These are phyloP conservation scores for Stictonetta naevosa DNA, from an alignment of 2,113 vertebrate genomes.

Conservation along the genomic window DNA sequence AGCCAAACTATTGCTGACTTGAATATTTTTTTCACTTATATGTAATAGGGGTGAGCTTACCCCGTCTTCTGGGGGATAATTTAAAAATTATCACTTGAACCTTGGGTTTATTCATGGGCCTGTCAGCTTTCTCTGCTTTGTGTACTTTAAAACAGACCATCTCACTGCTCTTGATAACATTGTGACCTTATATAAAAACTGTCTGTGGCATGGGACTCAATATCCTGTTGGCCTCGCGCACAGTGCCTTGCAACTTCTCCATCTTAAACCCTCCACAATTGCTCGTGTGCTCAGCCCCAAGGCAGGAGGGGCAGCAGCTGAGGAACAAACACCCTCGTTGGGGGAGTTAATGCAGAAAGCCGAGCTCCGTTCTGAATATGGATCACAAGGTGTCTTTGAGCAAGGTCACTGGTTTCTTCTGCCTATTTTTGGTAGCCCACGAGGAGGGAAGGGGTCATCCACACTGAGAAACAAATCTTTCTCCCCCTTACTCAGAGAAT, in stretches of 20 bases:
- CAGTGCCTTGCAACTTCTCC: not conserved
- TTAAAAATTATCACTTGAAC: not conserved
- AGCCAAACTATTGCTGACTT: not conserved
- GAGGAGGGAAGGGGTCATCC: not conserved
- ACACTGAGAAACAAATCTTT: not conserved
- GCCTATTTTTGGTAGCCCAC: not conserved
- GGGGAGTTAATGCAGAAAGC: not conserved
- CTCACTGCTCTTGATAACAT: not conserved
- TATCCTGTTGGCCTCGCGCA: not conserved
- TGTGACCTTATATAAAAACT: not conserved
- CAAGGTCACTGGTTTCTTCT: not conserved
- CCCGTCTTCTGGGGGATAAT: not conserved
- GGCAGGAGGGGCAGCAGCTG: not conserved
- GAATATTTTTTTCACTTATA: not conserved
- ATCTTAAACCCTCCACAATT: not conserved
- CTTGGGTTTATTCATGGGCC: not conserved
- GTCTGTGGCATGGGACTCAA: not conserved
- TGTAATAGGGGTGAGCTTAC: not conserved
- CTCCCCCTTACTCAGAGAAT: not conserved
- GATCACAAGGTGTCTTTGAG: not conserved
- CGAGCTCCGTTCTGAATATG: not conserved
- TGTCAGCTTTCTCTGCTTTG: not conserved
- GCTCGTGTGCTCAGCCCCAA: not conserved
- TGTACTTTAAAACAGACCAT: not conserved
- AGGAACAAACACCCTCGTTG: not conserved